Percentiles rank a stretch among this genome's conserved stretches.
Conservation (phyloP, 2,113 vertebrate species). For the Seriola dumerili region DNA sequence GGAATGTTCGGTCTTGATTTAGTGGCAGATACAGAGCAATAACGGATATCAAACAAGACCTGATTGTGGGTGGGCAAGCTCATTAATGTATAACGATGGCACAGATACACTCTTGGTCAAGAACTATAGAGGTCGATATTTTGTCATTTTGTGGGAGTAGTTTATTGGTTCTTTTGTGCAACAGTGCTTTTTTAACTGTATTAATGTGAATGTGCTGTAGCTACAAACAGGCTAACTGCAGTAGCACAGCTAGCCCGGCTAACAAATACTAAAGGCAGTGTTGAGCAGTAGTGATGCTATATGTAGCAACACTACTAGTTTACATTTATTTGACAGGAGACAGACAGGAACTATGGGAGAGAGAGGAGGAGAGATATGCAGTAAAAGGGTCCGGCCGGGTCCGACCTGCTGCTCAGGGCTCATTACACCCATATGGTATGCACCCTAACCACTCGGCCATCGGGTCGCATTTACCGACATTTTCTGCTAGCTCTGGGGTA, state of each 20-base stretch:
- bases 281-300: background rate
- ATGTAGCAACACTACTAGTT: background rate
- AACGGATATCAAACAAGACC: constrained; percentile 15
- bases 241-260: background rate
- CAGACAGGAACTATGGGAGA: too few relatives aligned
- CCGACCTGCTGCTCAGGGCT: too few relatives aligned
- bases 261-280: background rate
- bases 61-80: constrained; percentile 44
- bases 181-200: background rate
- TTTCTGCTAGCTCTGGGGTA: background rate
- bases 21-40: constrained; percentile 42
- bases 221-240: background rate
- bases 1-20: constrained; percentile 58
- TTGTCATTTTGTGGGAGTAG: background rate
- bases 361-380: too few relatives aligned
- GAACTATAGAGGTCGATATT: background rate
- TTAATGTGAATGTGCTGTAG: background rate
- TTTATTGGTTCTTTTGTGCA: background rate
- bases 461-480: background rate
- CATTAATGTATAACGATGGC: constrained; percentile 15
- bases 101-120: background rate
- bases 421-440: too few relatives aligned
- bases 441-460: too few relatives aligned
- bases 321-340: too few relatives aligned
- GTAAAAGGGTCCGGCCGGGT: too few relatives aligned